Evolutionary conservation across 1,140 invertebrate genomes (phyloP).

Genomic region (Zaprionus gabonicus): DNA sequence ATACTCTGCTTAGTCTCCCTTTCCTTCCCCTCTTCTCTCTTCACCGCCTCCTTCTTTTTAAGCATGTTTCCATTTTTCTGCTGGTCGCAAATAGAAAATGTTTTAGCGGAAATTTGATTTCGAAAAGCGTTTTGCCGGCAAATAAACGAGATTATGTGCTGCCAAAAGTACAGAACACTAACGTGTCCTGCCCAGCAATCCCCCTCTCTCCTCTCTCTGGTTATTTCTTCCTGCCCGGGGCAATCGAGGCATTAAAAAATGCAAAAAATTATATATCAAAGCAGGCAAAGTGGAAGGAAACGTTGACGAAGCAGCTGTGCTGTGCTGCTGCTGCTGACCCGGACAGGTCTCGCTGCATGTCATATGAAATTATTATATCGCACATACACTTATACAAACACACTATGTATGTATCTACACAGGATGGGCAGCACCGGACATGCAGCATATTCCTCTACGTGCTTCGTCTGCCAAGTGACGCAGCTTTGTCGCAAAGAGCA

Average conservation of each 20-base stretch:
- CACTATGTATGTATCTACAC: not conserved
- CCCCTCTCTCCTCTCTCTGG: not conserved
- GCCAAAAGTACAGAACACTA: conserved; percentile 75
- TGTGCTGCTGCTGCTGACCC: not conserved
- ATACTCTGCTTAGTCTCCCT: not conserved
- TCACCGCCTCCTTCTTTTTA: not conserved
- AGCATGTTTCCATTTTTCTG: conserved; percentile 51
- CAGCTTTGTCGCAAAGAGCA: conserved; percentile 21
- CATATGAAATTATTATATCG: conserved; percentile 83
- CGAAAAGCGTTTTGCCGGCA: conserved; percentile 82
- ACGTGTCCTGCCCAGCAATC: conserved; percentile 39
- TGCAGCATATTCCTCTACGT: conserved; percentile 71
- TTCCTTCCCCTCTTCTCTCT: too few species aligned
- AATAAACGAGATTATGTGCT: conserved; percentile 83
- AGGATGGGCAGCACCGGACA: conserved; percentile 45
- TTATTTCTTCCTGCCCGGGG: conserved; percentile 42
- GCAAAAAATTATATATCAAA: conserved; percentile 82
- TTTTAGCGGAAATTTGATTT: conserved; percentile 84
- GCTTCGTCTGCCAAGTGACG: conserved; percentile 70
- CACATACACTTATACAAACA: conserved; percentile 35
- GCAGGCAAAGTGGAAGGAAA: conserved; percentile 55
- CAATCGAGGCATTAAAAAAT: conserved; percentile 81
- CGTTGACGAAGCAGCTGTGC: conserved; percentile 15
- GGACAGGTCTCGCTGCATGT: conserved; percentile 56
- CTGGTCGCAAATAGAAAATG: conserved; percentile 76